Conservation (phyloP, 2,797 vertebrate genomes). For the Pseudomugil tenellus region DNA sequence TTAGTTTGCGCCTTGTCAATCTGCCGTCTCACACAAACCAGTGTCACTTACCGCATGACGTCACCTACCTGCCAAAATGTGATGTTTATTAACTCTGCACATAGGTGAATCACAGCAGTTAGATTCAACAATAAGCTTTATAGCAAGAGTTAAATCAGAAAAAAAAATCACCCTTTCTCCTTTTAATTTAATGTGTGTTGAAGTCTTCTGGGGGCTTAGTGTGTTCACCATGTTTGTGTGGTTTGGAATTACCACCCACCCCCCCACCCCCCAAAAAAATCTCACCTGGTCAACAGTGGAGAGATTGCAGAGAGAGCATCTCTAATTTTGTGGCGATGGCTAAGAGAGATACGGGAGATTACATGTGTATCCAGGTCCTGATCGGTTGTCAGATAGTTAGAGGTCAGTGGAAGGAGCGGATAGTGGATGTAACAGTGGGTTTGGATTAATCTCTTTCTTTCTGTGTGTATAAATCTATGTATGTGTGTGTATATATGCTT, state of each 20-base stretch:
- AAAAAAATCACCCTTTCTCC: slow-evolving; percentile 30
- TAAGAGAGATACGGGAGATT: slow-evolving; percentile 69
- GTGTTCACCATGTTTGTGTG: slow-evolving; percentile 51
- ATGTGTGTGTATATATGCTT: slow-evolving; percentile 11
- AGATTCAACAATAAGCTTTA: slow-evolving; percentile 47
- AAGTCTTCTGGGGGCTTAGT: slow-evolving; percentile 19
- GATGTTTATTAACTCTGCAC: slow-evolving; percentile 55
- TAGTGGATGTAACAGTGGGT: slow-evolving; percentile 39
- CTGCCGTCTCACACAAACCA: too few species aligned
- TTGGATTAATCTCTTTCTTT: slow-evolving; percentile 50
- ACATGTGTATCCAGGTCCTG: slow-evolving; percentile 63
- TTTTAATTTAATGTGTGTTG: slow-evolving; percentile 7
- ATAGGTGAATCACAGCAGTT: slow-evolving; percentile 30
- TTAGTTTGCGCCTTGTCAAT: too few species aligned
- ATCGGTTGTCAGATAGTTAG: slow-evolving; percentile 68
- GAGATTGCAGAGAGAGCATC: slow-evolving; percentile 19
- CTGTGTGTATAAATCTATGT: not conserved
- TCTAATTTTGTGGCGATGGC: slow-evolving; percentile 42
- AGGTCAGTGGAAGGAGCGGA: slow-evolving; percentile 41
- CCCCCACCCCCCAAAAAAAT: not conserved
- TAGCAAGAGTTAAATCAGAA: slow-evolving; percentile 41
- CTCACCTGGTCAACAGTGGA: slow-evolving; percentile 29
- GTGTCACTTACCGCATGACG: too few species aligned
- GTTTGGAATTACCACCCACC: not conserved
- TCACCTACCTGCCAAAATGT: too few species aligned